Evolutionary conservation across 1,140 invertebrate genomes (phyloP).

Genomic region (Drosophila littoralis): DNA sequence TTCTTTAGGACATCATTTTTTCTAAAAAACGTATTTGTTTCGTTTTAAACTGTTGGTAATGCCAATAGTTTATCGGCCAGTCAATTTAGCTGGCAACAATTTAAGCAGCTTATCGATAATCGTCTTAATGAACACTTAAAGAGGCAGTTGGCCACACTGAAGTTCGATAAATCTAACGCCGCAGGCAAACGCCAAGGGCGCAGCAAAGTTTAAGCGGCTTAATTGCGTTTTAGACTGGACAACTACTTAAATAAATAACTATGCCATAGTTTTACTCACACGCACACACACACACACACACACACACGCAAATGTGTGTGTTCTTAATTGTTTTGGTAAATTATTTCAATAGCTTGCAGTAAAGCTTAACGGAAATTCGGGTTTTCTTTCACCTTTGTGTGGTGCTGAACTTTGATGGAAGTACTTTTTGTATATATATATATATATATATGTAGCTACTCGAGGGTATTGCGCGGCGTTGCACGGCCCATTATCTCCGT

Average conservation of each 20-base stretch:
- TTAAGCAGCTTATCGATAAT: slow-evolving; percentile 39
- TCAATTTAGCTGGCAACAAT: slow-evolving; percentile 6
- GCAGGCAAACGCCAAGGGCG: not conserved
- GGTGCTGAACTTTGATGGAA: slow-evolving; percentile 22
- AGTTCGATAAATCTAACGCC: not conserved
- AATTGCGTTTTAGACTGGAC: slow-evolving; percentile 11
- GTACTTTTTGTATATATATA: not conserved
- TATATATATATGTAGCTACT: not conserved
- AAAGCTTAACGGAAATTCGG: slow-evolving; percentile 26
- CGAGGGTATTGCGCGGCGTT: too few relatives aligned
- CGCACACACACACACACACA: not conserved
- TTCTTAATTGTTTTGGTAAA: slow-evolving; percentile 19
- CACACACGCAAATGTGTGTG: not conserved
- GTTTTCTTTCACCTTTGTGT: not conserved
- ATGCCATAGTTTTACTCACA: slow-evolving; percentile 1
- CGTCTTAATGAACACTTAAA: slow-evolving; percentile 17
- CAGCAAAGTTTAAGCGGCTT: slow-evolving; percentile 36
- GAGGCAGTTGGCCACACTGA: not conserved
- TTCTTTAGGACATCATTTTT: not conserved
- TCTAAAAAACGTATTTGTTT: not conserved
- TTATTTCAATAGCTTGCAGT: slow-evolving; percentile 16
- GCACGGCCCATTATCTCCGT: too few relatives aligned
- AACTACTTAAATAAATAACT: slow-evolving; percentile 2
- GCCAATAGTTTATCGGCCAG: not conserved
- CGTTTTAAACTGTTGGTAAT: too few relatives aligned